A percentile compares a stretch with the other conserved stretches of the same genome.
These are phyloP conservation scores for Poeciliopsis infans DNA, from an alignment of 2,797 vertebrate genomes.

Conservation along the genomic window DNA sequence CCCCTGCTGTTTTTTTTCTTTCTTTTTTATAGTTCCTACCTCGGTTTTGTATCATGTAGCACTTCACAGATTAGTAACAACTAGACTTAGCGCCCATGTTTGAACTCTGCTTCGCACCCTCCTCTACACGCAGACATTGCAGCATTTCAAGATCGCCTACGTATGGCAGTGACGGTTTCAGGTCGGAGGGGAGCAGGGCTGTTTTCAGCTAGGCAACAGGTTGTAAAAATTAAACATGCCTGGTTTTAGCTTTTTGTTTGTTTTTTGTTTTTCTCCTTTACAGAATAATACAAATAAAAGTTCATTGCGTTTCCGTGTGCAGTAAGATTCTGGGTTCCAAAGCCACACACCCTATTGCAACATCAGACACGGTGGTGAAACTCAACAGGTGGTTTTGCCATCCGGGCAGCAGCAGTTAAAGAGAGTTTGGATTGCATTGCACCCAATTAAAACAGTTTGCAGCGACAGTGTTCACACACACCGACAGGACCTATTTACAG, in stretches of 20 bases:
- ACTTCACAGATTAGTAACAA: conserved; percentile 37
- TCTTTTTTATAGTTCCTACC: conserved; percentile 16
- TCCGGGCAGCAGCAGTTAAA: conserved; percentile 58
- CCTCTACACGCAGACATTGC: conserved; percentile 45
- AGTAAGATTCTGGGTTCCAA: conserved; percentile 21
- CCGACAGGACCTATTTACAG: conserved; percentile 60
- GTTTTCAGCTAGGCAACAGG: conserved; percentile 45
- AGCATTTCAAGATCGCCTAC: conserved; percentile 62
- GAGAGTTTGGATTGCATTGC: conserved; percentile 30
- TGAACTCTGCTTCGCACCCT: conserved; percentile 6
- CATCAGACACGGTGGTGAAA: conserved; percentile 22
- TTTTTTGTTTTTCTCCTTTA: conserved; percentile 30
- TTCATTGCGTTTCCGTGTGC: conserved; percentile 37
- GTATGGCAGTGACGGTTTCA: conserved; percentile 63
- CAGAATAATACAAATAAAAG: conserved; percentile 37
- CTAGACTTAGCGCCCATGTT: conserved; percentile 21
- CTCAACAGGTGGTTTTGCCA: conserved; percentile 39
- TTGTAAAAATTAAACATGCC: conserved; percentile 32
- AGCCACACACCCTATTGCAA: conserved; percentile 44
- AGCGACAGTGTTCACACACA: conserved; percentile 44
- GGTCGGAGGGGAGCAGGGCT: conserved; percentile 24
- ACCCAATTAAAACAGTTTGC: conserved; percentile 40
- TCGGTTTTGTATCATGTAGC: conserved; percentile 23
- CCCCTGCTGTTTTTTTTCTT: conserved; percentile 15
- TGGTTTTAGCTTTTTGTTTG: conserved; percentile 20